phyloP scores from a whole-genome alignment of 2,113 vertebrate species.

The Pipa parva region DNA sequence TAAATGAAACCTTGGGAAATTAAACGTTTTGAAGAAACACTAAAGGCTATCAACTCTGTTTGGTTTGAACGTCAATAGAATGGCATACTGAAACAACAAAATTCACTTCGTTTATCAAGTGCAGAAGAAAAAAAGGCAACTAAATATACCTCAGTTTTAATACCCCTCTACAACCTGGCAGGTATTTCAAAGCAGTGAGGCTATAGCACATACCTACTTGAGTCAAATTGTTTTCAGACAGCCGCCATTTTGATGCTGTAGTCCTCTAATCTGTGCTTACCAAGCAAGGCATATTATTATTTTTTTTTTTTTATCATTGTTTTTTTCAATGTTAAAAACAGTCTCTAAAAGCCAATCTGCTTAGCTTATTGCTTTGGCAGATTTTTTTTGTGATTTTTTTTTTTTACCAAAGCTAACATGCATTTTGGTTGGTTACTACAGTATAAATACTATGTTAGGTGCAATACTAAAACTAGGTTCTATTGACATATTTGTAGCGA shows the following conservation, averaged over 20 bases:
- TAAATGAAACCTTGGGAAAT: conserved; percentile 34
- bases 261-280: conserved; percentile 16
- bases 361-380: conserved; percentile 52
- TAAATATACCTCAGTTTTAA: conserved; percentile 20
- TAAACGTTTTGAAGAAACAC: neutral
- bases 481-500: conserved; percentile 64
- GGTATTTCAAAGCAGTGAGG: conserved; percentile 7
- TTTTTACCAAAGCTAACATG: conserved; percentile 52
- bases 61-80: conserved; percentile 1
- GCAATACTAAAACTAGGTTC: conserved; percentile 71
- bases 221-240: neutral
- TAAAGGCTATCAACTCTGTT: neutral
- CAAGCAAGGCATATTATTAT: conserved; percentile 7
- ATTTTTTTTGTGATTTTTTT: neutral
- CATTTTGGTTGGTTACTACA: conserved; percentile 54
- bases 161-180: conserved; percentile 2
- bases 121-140: conserved; percentile 32
- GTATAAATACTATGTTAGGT: conserved; percentile 68
- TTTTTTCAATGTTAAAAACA: neutral
- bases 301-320: neutral
- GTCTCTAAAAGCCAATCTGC: neutral
- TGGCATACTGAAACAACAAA: conserved; percentile 1
- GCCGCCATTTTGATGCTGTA: conserved; percentile 28
- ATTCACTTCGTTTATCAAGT: conserved; percentile 29
- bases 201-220: conserved; percentile 3